Evolutionary conservation across 2,888 invertebrate genomes (phyloP).

Genomic region (Ophraella communa): DNA sequence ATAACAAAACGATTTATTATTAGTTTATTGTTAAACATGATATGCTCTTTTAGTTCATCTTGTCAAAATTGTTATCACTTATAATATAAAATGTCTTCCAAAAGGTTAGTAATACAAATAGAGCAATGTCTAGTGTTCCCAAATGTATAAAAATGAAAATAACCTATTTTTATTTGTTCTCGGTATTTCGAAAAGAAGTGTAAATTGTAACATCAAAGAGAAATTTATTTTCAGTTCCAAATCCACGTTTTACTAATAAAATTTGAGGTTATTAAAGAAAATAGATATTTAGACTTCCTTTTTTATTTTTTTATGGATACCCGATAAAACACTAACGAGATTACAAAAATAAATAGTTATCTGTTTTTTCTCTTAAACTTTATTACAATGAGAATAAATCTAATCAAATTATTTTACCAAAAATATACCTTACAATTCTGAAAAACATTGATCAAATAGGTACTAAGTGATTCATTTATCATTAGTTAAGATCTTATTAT

Average conservation of each 20-base stretch:
- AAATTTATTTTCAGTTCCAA: conserved; percentile 18
- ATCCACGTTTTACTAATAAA: conserved; percentile 1
- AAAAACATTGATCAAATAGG: not conserved
- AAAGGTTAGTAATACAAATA: conserved; percentile 51
- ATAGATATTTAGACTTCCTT: not conserved
- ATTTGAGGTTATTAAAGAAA: not conserved
- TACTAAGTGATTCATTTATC: not conserved
- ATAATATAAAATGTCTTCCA: conserved; percentile 57
- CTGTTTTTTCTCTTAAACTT: not conserved
- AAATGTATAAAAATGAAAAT: conserved; percentile 14
- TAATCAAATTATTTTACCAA: not conserved
- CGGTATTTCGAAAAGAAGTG: conserved; percentile 7
- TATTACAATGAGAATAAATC: not conserved
- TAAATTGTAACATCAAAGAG: conserved; percentile 18
- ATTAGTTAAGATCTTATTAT: not conserved
- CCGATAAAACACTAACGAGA: not conserved
- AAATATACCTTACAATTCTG: not conserved
- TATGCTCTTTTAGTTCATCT: conserved; percentile 43
- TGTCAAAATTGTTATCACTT: conserved; percentile 33
- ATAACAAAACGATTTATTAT: conserved; percentile 37
- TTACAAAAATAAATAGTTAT: not conserved
- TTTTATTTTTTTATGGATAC: not conserved
- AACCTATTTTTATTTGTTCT: conserved; percentile 14
- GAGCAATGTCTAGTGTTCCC: conserved; percentile 34
- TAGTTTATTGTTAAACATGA: conserved; percentile 47